These are phyloP conservation scores for Tetramorium simillimum DNA, from an alignment of 1,140 invertebrate genomes.

Conservation along the genomic window DNA sequence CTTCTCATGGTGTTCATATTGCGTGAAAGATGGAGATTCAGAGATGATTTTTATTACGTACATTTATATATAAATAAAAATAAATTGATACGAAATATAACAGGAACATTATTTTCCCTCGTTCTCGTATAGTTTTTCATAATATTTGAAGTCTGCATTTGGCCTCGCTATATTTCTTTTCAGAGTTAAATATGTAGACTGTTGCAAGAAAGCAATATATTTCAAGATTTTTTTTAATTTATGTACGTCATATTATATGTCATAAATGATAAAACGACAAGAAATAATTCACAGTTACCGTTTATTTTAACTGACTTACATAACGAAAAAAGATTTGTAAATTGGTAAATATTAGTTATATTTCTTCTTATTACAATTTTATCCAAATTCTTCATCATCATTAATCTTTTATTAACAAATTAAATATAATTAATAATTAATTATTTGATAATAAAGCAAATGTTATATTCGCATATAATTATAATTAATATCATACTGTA, in stretches of 20 bases:
- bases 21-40: not conserved
- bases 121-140: not conserved
- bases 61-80: not conserved
- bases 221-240: not conserved
- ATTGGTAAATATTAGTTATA: not conserved
- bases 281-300: not conserved
- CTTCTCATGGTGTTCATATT: not conserved
- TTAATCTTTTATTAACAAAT: not conserved
- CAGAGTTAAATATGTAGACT: not conserved
- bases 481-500: not conserved
- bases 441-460: not conserved
- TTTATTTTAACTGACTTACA: not conserved
- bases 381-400: not conserved
- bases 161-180: not conserved
- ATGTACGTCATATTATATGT: not conserved
- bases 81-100: not conserved
- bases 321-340: not conserved
- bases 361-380: not conserved
- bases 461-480: not conserved
- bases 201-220: not conserved
- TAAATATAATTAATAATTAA: not conserved
- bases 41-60: not conserved
- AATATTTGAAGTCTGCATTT: not conserved
- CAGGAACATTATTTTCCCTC: not conserved
- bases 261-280: not conserved